Evolutionary conservation across 2,888 invertebrate genomes (phyloP), one percentile per base, ranked within the genome.

Genomic region (Diadegma fenestrale): DNA sequence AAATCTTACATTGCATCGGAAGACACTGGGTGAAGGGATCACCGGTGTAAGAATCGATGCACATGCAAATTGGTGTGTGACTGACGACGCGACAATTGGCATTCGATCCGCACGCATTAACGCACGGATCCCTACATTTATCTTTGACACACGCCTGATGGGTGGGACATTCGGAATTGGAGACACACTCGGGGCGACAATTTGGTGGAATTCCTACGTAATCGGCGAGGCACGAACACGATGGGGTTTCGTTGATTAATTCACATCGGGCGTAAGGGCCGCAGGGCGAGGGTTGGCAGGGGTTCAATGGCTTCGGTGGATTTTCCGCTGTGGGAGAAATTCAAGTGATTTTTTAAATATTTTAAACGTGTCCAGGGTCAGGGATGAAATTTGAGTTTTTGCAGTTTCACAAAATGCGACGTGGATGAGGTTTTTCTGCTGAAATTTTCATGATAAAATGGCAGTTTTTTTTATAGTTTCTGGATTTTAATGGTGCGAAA

Each of bases 111-210:
- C 97, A 97, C 5, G 96, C 94, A 45, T 95, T 96, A 43, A 95
- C 95, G 90, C 97, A 97, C 22, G 97, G 97, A 93, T 97, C 96
- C 82, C 94, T 94, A 93, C 97, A 97, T 94, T 97, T 97, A 91
- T 96, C 96, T 89, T 95, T 96, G 77, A 97, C 96, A 91, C 98
- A 98, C 26, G 97, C 97, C 91, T 95, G 95, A 90, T 95, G 96
- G 87, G 95, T 96, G 72, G 96, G 94, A 92, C 98, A 98, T 90
- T 97, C 97, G 10, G 96, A 95, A 88, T 96, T 97, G 48, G 96
- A 95, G 7, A 96, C 94, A 92, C 97, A 97, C 94, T 98, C 97
- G 0, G 97, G 97, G 86, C 95, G 95, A 92, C 97, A 98, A 84
- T 95, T 95, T 10, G 96, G 96, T 71, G 98, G 97, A 17, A 95